These are phyloP conservation scores for Cryptoprocta ferox DNA, from an alignment of 2,797 vertebrate genomes.

Conservation along the genomic window DNA sequence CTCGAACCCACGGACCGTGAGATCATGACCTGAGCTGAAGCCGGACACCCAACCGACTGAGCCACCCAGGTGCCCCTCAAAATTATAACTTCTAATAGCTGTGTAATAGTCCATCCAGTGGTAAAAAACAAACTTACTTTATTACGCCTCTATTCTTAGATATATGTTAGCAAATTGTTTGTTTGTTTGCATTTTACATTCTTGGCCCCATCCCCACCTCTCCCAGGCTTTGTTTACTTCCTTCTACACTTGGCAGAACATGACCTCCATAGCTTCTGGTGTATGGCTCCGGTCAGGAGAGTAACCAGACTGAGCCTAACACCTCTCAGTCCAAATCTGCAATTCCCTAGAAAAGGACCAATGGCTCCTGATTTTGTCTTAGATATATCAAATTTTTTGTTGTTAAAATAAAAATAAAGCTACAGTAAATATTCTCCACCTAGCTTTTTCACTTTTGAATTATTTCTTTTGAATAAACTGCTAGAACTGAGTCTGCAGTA, in stretches of 20 bases:
- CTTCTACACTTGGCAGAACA: not conserved
- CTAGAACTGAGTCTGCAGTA: not conserved
- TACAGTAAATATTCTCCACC: constrained; percentile 17
- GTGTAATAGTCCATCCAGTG: constrained; percentile 21
- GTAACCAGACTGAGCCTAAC: not conserved
- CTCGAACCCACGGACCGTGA: too few species aligned
- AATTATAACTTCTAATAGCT: constrained; percentile 51
- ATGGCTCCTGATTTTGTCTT: not conserved
- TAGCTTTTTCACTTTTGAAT: constrained; percentile 31
- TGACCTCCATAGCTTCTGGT: not conserved
- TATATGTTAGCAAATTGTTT: not conserved
- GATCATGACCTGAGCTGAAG: too few species aligned
- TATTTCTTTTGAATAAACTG: constrained; percentile 47
- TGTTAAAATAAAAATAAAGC: constrained; percentile 45
- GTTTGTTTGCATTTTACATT: constrained; percentile 22
- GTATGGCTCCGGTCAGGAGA: constrained; percentile 19
- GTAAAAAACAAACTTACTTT: constrained; percentile 29
- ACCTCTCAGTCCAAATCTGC: not conserved
- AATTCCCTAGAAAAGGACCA: constrained; percentile 2
- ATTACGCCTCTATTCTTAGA: constrained; percentile 14
- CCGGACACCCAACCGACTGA: too few species aligned
- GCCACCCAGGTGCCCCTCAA: too few species aligned
- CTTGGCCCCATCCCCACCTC: not conserved
- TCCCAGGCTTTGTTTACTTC: not conserved
- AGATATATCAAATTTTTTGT: not conserved